phyloP scores from a whole-genome alignment of 1,140 invertebrate species.

The Bombyx mandarina region DNA sequence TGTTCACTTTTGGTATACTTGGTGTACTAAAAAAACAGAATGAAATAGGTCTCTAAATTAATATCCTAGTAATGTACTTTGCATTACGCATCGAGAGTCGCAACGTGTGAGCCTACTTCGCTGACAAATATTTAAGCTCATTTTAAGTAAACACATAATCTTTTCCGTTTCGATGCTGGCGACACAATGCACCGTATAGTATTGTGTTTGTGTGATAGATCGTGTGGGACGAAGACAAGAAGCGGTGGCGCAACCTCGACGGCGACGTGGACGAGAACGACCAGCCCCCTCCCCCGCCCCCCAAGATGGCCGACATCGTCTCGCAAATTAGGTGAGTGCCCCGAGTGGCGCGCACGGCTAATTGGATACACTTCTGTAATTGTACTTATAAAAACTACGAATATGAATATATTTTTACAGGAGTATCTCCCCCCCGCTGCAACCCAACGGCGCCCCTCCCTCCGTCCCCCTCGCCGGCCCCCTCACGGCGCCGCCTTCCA shows the following conservation, averaged over 20 bases:
- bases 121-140: no score
- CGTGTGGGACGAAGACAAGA: conserved; percentile 89
- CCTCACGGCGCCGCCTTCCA: conserved; percentile 49
- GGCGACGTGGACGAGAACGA: conserved; percentile 75
- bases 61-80: no score
- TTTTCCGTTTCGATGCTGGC: no score
- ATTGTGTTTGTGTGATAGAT: conserved; percentile 73
- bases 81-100: no score
- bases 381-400: background rate
- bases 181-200: no score
- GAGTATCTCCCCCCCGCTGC: conserved; percentile 67
- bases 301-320: conserved; percentile 6
- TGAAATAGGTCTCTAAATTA: no score
- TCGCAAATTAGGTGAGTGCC: background rate
- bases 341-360: background rate
- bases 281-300: conserved; percentile 78
- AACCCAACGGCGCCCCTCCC: conserved; percentile 71
- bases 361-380: background rate
- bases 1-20: no score
- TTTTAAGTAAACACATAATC: no score
- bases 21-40: no score
- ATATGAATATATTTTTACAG: conserved; percentile 4
- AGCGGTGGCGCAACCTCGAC: conserved; percentile 89
- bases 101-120: no score
- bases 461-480: conserved; percentile 73